Conservation (phyloP, 2,888 invertebrate species). For the Emmelina monodactyla region DNA sequence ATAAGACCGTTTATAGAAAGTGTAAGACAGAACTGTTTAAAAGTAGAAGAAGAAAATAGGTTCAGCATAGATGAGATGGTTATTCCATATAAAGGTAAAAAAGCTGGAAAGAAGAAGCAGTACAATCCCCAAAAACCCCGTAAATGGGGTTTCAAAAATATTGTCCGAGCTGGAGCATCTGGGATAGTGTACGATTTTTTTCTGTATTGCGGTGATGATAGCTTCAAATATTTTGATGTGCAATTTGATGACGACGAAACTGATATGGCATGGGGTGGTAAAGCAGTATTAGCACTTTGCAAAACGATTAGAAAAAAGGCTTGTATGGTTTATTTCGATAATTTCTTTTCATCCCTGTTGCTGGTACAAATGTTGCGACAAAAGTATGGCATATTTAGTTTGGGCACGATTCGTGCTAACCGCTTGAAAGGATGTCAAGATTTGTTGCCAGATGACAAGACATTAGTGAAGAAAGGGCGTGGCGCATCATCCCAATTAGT, state of each 20-base stretch:
- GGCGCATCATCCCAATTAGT: background rate
- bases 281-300: slow-evolving; percentile 15
- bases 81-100: slow-evolving; percentile 23
- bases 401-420: background rate
- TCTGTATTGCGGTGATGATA: slow-evolving; percentile 20
- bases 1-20: slow-evolving; percentile 12
- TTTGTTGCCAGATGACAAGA: background rate
- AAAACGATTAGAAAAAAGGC: slow-evolving; percentile 12
- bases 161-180: slow-evolving; percentile 18
- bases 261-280: slow-evolving; percentile 15
- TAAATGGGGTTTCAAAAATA: slow-evolving; percentile 23
- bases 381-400: background rate
- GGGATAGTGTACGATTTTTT: slow-evolving; percentile 23
- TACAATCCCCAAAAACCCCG: slow-evolving; percentile 23
- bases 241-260: slow-evolving; percentile 16
- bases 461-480: background rate
- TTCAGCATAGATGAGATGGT: slow-evolving; percentile 24
- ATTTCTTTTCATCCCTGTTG: background rate
- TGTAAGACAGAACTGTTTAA: slow-evolving; percentile 9
- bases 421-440: background rate
- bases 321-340: background rate
- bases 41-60: slow-evolving; percentile 16
- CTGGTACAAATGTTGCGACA: background rate
- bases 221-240: slow-evolving; percentile 13
- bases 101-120: slow-evolving; percentile 22